A percentile compares a stretch with the other conserved stretches of the same genome.
Conservation (phyloP, 2,888 invertebrate genomes). For the Ormia ochracea region DNA sequence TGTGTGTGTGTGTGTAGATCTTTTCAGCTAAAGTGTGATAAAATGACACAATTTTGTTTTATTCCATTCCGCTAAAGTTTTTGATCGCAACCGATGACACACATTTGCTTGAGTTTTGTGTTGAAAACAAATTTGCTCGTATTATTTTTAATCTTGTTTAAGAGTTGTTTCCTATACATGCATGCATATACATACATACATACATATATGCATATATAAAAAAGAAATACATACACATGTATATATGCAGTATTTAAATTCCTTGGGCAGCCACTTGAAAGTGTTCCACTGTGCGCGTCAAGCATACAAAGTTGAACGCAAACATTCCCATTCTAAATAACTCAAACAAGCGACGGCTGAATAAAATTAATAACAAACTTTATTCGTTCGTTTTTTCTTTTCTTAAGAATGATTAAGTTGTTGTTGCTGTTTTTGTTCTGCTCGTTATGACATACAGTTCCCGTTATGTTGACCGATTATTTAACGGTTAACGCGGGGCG, state of each 20-base stretch:
- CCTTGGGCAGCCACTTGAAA: neutral
- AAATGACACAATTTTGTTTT: neutral
- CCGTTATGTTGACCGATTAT: constrained; percentile 70
- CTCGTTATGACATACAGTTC: constrained; percentile 38
- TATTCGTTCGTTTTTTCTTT: neutral
- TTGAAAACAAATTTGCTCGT: neutral
- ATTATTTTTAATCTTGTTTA: neutral
- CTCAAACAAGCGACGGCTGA: constrained; percentile 12
- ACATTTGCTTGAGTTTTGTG: neutral
- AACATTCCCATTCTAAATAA: constrained; percentile 16
- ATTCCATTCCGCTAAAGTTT: neutral
- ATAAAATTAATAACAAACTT: constrained; percentile 25
- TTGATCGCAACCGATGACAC: constrained; percentile 1
- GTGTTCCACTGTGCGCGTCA: constrained; percentile 35
- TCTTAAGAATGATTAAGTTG: no score
- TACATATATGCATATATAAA: neutral
- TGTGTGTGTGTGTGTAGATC: neutral
- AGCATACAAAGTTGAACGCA: constrained; percentile 4
- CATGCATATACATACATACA: neutral
- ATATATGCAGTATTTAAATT: no score
- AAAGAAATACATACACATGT: no score
- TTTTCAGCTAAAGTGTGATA: neutral
- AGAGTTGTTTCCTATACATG: neutral
- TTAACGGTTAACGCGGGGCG: constrained; percentile 63
- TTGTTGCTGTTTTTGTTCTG: neutral